A percentile compares a stretch with the other conserved stretches of the same genome.
Conservation (phyloP, 1,140 invertebrate genomes). For the Orchestia grillus region DNA sequence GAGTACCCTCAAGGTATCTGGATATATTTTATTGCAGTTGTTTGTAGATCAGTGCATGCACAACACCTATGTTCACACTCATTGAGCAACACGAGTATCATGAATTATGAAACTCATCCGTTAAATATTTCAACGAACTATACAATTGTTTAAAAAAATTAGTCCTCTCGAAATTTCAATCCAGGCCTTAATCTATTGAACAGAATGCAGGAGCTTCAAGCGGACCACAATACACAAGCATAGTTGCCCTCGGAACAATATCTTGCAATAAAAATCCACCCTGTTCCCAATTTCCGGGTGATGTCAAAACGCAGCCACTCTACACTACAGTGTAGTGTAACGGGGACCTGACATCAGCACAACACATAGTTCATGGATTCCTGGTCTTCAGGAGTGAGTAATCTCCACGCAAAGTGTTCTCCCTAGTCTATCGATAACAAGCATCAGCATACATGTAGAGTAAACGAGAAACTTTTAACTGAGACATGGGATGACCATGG, state of each 20-base stretch:
- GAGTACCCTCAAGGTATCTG: too few species aligned
- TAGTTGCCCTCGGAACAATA: background rate
- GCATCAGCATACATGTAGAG: too few species aligned
- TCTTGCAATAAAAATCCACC: background rate
- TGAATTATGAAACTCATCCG: background rate
- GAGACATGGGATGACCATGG: background rate
- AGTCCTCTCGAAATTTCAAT: background rate
- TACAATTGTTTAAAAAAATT: background rate
- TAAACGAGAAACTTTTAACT: background rate
- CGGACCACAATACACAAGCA: background rate
- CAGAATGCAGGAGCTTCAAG: background rate
- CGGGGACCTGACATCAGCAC: too few species aligned
- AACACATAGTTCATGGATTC: too few species aligned
- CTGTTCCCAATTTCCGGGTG: background rate
- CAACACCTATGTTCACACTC: too few species aligned
- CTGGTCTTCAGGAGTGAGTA: background rate
- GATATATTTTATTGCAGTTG: too few species aligned
- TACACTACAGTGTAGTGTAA: background rate
- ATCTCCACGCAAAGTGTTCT: background rate
- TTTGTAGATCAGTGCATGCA: too few species aligned
- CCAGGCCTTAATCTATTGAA: background rate
- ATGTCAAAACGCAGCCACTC: background rate
- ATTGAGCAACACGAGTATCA: background rate
- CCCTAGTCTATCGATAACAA: background rate
- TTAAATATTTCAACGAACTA: too few species aligned